A percentile compares a stretch with the other conserved stretches of the same genome.
These are phyloP conservation scores for Tachuris rubrigastra DNA, from an alignment of 2,113 vertebrate species.

Conservation along the genomic window DNA sequence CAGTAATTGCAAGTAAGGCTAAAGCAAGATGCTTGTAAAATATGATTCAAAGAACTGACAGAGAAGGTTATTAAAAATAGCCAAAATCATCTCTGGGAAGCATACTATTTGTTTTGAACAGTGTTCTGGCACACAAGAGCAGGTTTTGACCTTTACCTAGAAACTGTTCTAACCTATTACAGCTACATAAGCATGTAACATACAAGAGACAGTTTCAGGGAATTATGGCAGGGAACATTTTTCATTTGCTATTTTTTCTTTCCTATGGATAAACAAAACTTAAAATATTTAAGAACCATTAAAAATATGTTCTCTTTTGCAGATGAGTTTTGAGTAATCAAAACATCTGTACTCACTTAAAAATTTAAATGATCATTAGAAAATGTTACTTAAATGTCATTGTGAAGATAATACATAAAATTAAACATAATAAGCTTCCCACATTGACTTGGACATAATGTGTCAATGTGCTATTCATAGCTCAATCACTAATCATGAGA, in stretches of 20 bases:
- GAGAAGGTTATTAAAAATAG: slow-evolving; percentile 62
- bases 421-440: not conserved
- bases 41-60: slow-evolving; percentile 24
- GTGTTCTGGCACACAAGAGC: not conserved
- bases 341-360: not conserved
- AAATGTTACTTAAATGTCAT: not conserved
- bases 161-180: slow-evolving; percentile 27
- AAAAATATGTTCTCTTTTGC: not conserved
- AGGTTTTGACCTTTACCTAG: slow-evolving; percentile 56
- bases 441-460: not conserved
- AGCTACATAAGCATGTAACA: not conserved
- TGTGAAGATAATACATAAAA: not conserved
- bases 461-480: not conserved
- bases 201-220: not conserved
- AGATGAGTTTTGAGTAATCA: not conserved
- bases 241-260: not conserved
- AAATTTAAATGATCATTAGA: not conserved
- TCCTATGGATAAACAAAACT: not conserved
- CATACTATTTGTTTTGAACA: not conserved
- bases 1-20: slow-evolving; percentile 34
- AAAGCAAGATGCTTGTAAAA: slow-evolving; percentile 54
- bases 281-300: not conserved
- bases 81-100: not conserved
- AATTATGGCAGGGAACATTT: not conserved
- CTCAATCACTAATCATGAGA: not conserved